phyloP scores from a whole-genome alignment of 2,113 vertebrate genomes.

The Rhinogobius similis region DNA sequence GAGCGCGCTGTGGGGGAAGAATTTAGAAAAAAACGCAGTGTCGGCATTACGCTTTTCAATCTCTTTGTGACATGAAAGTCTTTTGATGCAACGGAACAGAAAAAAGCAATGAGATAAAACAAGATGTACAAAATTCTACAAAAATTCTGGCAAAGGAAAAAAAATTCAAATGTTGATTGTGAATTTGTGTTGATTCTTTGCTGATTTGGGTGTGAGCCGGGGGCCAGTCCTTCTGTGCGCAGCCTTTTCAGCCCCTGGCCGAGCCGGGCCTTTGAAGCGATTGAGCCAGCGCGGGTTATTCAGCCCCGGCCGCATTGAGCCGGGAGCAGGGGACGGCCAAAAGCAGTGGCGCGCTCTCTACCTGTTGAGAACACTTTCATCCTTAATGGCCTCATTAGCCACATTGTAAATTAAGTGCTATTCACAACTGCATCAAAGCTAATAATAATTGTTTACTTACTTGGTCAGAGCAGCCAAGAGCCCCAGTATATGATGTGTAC shows the following conservation, averaged over 20 bases:
- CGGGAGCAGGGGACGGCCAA: background rate
- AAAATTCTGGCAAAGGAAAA: background rate
- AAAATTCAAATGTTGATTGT: background rate
- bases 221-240: background rate
- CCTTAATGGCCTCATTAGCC: constrained; percentile 82
- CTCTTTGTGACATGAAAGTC: constrained; percentile 59
- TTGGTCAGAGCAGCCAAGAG: constrained; percentile 69
- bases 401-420: constrained; percentile 82
- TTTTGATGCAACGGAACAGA: constrained; percentile 56
- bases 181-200: background rate
- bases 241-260: constrained; percentile 65
- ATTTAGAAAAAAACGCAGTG: constrained; percentile 45
- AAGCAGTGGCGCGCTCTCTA: constrained; percentile 72
- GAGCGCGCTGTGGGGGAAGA: constrained; percentile 46
- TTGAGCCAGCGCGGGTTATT: constrained; percentile 67
- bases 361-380: constrained; percentile 85
- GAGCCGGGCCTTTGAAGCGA: constrained; percentile 74
- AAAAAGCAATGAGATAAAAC: constrained; percentile 33
- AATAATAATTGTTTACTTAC: constrained; percentile 79
- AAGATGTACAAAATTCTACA: background rate
- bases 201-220: constrained; percentile 6
- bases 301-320: constrained; percentile 61
- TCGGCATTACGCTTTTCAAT: constrained; percentile 66
- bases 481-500: constrained; percentile 40
- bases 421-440: constrained; percentile 81